Conservation (phyloP, 2,888 invertebrate species). For the Lysandra bellargus region DNA sequence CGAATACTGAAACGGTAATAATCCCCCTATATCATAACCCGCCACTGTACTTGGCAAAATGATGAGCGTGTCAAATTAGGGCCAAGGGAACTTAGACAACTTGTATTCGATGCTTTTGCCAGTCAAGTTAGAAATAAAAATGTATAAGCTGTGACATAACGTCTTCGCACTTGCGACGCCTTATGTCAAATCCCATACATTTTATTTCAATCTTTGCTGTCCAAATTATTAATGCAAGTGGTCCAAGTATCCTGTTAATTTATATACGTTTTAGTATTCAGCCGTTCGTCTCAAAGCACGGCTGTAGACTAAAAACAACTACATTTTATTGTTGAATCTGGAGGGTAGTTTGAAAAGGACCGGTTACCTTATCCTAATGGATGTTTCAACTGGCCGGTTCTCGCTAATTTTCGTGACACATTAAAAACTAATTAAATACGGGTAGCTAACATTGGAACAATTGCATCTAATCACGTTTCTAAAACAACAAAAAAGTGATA, state of each 20-base stretch:
- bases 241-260: not conserved
- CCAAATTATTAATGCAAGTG: not conserved
- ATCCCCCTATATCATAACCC: not conserved
- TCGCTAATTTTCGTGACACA: slow-evolving; percentile 63
- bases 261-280: not conserved
- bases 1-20: slow-evolving; percentile 32
- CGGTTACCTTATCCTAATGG: slow-evolving; percentile 75
- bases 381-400: slow-evolving; percentile 76
- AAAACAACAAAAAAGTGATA: not conserved
- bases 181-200: no score
- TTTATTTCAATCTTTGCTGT: not conserved
- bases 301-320: slow-evolving; percentile 65
- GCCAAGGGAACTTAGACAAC: not conserved
- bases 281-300: slow-evolving; percentile 48
- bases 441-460: not conserved
- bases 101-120: not conserved
- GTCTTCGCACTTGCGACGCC: no score
- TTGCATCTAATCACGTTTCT: not conserved
- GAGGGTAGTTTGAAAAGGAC: slow-evolving; percentile 73
- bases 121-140: not conserved
- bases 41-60: not conserved
- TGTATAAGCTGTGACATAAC: no score
- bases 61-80: not conserved
- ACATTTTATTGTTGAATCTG: slow-evolving; percentile 69
- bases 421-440: slow-evolving; percentile 56